Evolutionary conservation across 2,113 vertebrate species (phyloP), one percentile per base, ranked within the genome.

Genomic region (Dunckerocampus dactyliophorus): DNA sequence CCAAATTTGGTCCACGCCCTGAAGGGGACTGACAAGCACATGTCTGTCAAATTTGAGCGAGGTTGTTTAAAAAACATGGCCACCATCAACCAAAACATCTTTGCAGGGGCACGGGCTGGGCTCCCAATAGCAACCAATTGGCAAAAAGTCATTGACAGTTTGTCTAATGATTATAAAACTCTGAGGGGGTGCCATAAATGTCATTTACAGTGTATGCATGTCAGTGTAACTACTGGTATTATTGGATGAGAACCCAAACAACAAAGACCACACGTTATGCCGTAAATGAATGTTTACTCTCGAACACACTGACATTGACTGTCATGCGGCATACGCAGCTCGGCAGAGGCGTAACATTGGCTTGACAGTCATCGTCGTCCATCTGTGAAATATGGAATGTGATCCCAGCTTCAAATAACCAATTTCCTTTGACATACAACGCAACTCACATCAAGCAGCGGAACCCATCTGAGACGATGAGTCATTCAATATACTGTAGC

Each of bases 281-380:
- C 47, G 24, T 58, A 46, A 54, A 71, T 28, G 2, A 10, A 8
- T 46, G 16, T 19, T 48, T 11, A 16, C 45, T 16, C 45, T 47
- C 45, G 16, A 14, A 16, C 45, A 47, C 3, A 12, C 19, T 11
- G 28, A 53, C 22, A 28, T 75, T 56, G 65, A 63, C 63, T 71
- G 65, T 65, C 75, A 69, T 49, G 16, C 64, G 51, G 28, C 80
- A 72, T 59, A 59, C 71, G 59, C 48, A 43, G 37, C 34, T 66
- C 71, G 53, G 34, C 68, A 47, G 66, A 69, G 57, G 37, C 46
- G 21, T 64, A 69, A 50, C 55, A 71, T 77, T 62, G 51, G 21
- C n/a, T 59, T 71, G 75, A 72, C 80, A 71, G 21, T 52, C 74
- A 67, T 79, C 62, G 57, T 64, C 67, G 50, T 37, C 71, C 58